These are phyloP conservation scores for Pterocles gutturalis DNA, from an alignment of 2,113 vertebrate species.

Conservation along the genomic window DNA sequence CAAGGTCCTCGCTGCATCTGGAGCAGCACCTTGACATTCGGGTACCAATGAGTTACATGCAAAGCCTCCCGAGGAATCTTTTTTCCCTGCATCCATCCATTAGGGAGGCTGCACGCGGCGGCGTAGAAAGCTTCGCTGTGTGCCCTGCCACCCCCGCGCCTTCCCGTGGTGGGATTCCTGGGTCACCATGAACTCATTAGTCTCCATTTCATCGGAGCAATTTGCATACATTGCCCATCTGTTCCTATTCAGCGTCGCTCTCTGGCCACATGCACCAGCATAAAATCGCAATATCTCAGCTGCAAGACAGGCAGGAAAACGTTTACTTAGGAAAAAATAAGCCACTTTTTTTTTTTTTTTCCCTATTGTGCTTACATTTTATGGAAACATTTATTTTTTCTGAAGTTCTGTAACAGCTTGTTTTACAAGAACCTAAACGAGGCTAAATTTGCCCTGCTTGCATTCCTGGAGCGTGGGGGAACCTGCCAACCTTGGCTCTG, in stretches of 20 bases:
- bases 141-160: background rate
- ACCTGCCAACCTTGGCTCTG: background rate
- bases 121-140: background rate
- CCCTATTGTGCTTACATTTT: background rate
- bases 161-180: background rate
- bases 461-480: background rate
- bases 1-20: background rate
- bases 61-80: background rate
- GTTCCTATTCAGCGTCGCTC: background rate
- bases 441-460: background rate
- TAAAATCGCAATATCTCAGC: background rate
- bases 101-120: fast-evolving
- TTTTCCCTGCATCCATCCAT: background rate
- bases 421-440: background rate
- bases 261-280: background rate
- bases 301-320: background rate
- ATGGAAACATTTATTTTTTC: background rate
- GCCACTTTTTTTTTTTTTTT: background rate
- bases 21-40: fast-evolving
- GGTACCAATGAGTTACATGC: background rate
- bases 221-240: conserved; percentile 39
- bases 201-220: background rate
- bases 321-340: background rate
- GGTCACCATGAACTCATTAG: background rate
- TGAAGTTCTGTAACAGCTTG: background rate